Conservation (phyloP, 2,113 vertebrate genomes). For the Gasterosteus aculeatus region DNA sequence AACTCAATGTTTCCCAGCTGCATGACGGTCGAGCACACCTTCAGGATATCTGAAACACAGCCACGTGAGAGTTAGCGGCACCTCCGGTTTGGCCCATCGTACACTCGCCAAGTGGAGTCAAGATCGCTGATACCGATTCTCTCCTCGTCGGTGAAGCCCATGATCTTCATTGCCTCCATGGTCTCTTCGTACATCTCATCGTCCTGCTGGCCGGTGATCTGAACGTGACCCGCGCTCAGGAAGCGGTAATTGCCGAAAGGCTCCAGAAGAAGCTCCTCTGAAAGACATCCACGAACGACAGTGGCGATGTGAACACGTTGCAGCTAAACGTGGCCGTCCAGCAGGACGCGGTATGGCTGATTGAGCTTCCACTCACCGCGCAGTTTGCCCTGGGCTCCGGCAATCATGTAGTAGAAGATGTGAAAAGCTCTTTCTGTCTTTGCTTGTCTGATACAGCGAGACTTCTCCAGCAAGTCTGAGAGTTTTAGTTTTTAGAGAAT, state of each 20-base stretch:
- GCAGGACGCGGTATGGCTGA: background rate
- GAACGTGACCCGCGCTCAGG: conserved; percentile 88
- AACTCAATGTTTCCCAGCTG: conserved; percentile 96
- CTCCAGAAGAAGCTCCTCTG: conserved; percentile 92
- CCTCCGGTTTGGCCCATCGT: background rate
- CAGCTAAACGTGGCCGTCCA: background rate
- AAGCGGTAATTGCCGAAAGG: conserved; percentile 91
- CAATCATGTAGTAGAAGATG: conserved; percentile 96
- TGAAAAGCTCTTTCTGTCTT: conserved; percentile 97
- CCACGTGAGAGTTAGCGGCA: conserved; percentile 6
- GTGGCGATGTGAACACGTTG: background rate
- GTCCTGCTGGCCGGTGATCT: conserved; percentile 89
- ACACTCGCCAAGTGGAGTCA: background rate
- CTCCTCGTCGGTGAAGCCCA: conserved; percentile 92
- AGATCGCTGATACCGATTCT: conserved; percentile 79
- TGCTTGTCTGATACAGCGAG: conserved; percentile 94
- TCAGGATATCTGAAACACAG: conserved; percentile 86
- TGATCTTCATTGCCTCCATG: conserved; percentile 94
- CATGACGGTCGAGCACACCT: conserved; percentile 92
- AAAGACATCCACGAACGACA: conserved; percentile 1
- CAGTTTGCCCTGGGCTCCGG: conserved; percentile 83
- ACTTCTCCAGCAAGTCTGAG: conserved; percentile 95
- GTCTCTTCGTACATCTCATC: conserved; percentile 94
- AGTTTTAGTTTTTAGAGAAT: conserved; percentile 63
- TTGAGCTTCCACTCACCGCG: conserved; percentile 58